These are phyloP conservation scores for Drosophila recens DNA, from an alignment of 2,888 invertebrate genomes.

Conservation along the genomic window DNA sequence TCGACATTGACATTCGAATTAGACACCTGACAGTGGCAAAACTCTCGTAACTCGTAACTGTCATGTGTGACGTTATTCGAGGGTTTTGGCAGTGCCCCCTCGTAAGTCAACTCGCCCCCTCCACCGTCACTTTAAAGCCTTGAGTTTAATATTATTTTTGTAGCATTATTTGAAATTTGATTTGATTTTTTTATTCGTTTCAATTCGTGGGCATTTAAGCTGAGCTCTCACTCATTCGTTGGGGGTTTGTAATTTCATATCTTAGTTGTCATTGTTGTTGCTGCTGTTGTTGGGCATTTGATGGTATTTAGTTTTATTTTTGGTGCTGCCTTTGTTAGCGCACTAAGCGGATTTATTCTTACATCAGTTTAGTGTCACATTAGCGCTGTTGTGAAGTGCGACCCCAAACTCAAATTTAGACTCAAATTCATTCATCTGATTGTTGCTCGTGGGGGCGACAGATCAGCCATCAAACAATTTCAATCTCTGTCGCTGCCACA, in stretches of 20 bases:
- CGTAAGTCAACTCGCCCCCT: background rate
- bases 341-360: constrained; percentile 76
- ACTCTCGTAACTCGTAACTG: constrained; percentile 37
- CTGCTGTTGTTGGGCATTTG: constrained; percentile 45
- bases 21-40: constrained; percentile 73
- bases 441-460: constrained; percentile 45
- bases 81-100: background rate
- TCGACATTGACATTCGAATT: constrained; percentile 80
- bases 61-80: constrained; percentile 48
- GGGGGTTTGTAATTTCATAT: constrained; percentile 79
- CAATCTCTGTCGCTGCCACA: constrained; percentile 17
- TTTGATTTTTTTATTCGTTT: constrained; percentile 46
- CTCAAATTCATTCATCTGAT: constrained; percentile 15
- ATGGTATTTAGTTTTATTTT: constrained; percentile 64
- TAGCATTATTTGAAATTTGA: constrained; percentile 73
- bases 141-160: constrained; percentile 54
- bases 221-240: constrained; percentile 38
- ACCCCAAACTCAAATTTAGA: constrained; percentile 10
- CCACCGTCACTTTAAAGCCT: constrained; percentile 38
- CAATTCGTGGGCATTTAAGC: constrained; percentile 68
- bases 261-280: constrained; percentile 32
- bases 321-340: constrained; percentile 66
- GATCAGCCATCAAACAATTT: constrained; percentile 24
- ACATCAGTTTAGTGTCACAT: constrained; percentile 81
- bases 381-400: constrained; percentile 69